Evolutionary conservation across 2,797 vertebrate genomes (phyloP), one percentile per base, ranked within the genome.

Genomic region (Channa striata): DNA sequence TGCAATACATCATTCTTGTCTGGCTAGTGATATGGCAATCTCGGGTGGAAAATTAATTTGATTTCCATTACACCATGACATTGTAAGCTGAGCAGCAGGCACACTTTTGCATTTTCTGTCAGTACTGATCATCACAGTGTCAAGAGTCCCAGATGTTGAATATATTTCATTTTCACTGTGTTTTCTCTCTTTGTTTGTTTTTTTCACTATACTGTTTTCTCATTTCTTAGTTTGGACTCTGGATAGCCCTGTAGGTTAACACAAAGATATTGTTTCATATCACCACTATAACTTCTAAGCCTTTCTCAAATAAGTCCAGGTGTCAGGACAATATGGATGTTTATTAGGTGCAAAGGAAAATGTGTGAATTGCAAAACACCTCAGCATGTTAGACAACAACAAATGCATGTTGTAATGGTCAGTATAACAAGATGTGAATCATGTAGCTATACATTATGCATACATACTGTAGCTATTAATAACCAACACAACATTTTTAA

Each of bases 1-100:
- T 91, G 87, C 88, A 92, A 93, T 94, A 90, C 87, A 93, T 94
- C 92, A 94, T 91, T 89, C 78, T 84, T 91, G 92, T 89, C 92
- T 87, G 85, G 71, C 78, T 78, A 77, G 87, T 79, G 88, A 92
- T 91, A 92, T 85, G 84, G 86, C 84, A 88, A 85, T 91, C 85
- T 78, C 34, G 63, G 70, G 81, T 86, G 80, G 84, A 81, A 93
- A 94, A 93, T 93, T 89, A 92, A 94, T 93, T 94, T 90, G 83
- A 91, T 88, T 92, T 89, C 85, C 85, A 84, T 88, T 85, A 80
- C 84, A 86, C 87, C 69, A 80, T 92, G 92, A 91, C 93, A 90
- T 85, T 81, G 88, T 91, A 79, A 89, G 85, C 93, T 91, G 91
- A 92, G 88, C 42, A 83, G 78, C 54, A 72, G 71, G 40, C 74